Evolutionary conservation across 2,888 invertebrate genomes (phyloP).

Genomic region (Cataglyphis albicans): DNA sequence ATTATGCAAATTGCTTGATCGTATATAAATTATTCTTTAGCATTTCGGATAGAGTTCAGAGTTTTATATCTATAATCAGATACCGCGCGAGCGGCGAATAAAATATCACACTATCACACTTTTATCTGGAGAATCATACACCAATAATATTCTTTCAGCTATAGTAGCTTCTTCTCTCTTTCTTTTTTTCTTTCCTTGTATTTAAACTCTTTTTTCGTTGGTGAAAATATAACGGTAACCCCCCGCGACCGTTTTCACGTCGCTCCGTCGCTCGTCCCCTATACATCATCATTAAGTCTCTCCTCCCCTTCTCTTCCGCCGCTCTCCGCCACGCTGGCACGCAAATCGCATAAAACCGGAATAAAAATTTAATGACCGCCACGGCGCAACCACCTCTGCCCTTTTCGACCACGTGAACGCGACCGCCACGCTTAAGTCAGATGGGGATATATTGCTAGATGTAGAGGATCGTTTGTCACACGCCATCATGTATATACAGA

Average conservation of each 20-base stretch:
- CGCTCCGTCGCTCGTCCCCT: conserved; percentile 46
- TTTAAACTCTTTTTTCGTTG: conserved; percentile 56
- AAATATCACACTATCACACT: conserved; percentile 26
- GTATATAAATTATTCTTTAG: conserved; percentile 17
- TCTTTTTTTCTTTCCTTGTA: neutral
- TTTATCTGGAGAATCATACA: conserved; percentile 27
- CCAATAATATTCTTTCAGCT: conserved; percentile 34
- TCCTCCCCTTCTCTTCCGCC: neutral
- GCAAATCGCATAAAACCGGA: conserved; percentile 74
- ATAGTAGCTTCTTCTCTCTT: neutral
- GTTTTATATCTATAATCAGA: conserved; percentile 29
- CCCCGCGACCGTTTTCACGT: conserved; percentile 43
- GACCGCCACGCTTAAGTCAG: conserved; percentile 63
- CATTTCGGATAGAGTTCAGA: neutral
- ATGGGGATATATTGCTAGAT: conserved; percentile 64
- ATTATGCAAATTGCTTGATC: neutral
- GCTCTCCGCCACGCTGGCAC: conserved; percentile 53
- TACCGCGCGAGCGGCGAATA: conserved; percentile 26
- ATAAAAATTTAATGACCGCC: conserved; percentile 75
- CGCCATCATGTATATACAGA: conserved; percentile 46
- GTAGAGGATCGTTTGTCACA: conserved; percentile 68
- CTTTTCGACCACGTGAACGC: conserved; percentile 66
- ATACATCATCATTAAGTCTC: conserved; percentile 71
- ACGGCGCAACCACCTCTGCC: conserved; percentile 59
- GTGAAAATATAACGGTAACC: conserved; percentile 44